Evolutionary conservation across 2,888 invertebrate genomes (phyloP), one percentile per base, ranked within the genome.

Genomic region (Chloromyia formosa): DNA sequence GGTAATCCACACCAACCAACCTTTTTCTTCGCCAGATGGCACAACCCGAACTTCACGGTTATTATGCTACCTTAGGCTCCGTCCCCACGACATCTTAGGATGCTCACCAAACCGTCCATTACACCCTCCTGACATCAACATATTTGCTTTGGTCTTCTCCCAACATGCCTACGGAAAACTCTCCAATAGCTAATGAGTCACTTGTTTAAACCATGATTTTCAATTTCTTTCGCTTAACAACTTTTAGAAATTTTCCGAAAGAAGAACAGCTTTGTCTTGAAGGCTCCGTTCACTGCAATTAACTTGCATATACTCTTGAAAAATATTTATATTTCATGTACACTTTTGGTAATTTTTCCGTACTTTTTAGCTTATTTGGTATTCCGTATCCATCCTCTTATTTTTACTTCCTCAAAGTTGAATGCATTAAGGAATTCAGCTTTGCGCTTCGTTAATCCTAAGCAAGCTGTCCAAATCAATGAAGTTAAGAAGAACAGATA

Each of bases 361-460:
- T 54, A 16, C 16, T 54, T 16, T 54, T 54, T 42, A 42, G 5
- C 12, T 42, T 42, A 42, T 42, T 42, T 42, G 5, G 42, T 42
- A 42, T 12, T 42, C 42, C 12, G 7, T 42, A 5, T 42, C 42
- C 7, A 5, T 42, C 42, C n/a, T 42, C 42, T 42, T n/a, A n/a
- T n/a, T n/a, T n/a, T n/a, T n/a, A n/a, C n/a, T n/a, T n/a, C n/a
- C n/a, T n/a, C n/a, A 54, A 54, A 54, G 10, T 54, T 54, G 14
- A 14, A 16, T n/a, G 54, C 16, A 54, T 22, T 58, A 23, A 58
- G 10, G 58, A 58, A 58, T 58, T 58, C n/a, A 20, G 22, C 58
- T 58, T 58, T 58, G 20, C 58, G 58, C 58, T 58, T 58, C 58
- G 58, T 58, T 58, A 58, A 58, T 58, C 23, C 58, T 58, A 22